A percentile compares a stretch with the other conserved stretches of the same genome.
These are phyloP conservation scores for Eulithis testata DNA, from an alignment of 2,888 invertebrate species.

Conservation along the genomic window DNA sequence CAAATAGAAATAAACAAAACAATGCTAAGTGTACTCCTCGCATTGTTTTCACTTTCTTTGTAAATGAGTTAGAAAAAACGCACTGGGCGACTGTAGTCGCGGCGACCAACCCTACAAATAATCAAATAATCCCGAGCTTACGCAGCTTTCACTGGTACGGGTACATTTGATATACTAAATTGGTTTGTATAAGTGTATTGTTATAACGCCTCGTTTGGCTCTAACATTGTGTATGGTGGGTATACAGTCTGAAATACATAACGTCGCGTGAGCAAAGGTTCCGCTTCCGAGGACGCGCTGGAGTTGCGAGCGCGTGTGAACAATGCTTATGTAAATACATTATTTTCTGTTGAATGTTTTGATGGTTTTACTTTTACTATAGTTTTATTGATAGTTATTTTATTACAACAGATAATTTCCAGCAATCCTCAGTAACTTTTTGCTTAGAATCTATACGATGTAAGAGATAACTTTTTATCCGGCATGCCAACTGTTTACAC, in stretches of 20 bases:
- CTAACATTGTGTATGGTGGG: not conserved
- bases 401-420: no score
- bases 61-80: not conserved
- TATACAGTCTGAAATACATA: conserved; percentile 22
- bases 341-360: conserved; percentile 13
- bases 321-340: conserved; percentile 32
- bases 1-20: conserved; percentile 4
- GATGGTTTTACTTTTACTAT: conserved; percentile 12
- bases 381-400: not conserved
- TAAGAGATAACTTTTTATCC: no score
- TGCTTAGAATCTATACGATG: no score
- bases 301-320: conserved; percentile 53
- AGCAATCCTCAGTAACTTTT: no score
- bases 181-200: no score
- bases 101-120: no score
- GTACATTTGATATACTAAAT: no score
- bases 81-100: no score
- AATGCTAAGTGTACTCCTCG: not conserved
- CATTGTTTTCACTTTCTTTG: conserved; percentile 6
- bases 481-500: no score
- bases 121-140: not conserved
- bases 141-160: not conserved
- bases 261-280: conserved; percentile 55
- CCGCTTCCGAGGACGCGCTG: conserved; percentile 69
- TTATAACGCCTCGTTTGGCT: not conserved